Evolutionary conservation across 1,140 invertebrate species (phyloP), one percentile per base, ranked within the genome.

Genomic region (Drosophila truncata): DNA sequence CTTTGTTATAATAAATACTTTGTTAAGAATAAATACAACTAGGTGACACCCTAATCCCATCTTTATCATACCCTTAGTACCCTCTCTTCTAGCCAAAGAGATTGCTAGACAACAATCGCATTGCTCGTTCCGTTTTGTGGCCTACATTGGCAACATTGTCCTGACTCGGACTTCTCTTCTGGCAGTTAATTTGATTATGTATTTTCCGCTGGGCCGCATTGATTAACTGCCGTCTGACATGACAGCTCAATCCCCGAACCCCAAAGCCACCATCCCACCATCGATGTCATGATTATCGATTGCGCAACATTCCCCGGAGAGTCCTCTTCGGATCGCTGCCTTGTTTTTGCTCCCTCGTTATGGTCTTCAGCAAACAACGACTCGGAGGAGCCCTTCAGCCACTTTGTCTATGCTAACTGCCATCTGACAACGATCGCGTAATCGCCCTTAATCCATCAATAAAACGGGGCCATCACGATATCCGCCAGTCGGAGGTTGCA

Each of bases 401-500:
- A 90, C 58, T 69, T 65, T 65, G 46, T 64, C 44, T 57, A 41
- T 49, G 37, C 55, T 50, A 71, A 33, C 67, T 65, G 39, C 59
- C 55, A 62, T 74, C 83, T 81, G 86, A 90, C 82, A 91, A 85
- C 77, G 82, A 91, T 91, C 88, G 84, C 90, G 84, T 91, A 91
- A 91, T 91, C 90, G 90, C 90, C 90, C 90, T 91, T 91, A 90
- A 91, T 91, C 90, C 84, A 91, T 91, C 90, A 91, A 91, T 91
- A 91, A 91, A 91, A 91, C 90, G 90, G 88, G 88, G 90, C 88
- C 90, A 91, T 91, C 90, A 91, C 90, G 90, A 91, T 87, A 82
- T 79, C 66, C 57, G 54, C 52, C 27, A 70, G 66, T 70, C 64
- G 63, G 62, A 41, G 58, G 72, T 72, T 81, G 72, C 75, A 67